Evolutionary conservation across 1,140 invertebrate genomes (phyloP).

Genomic region (Brachionus paranguensis): DNA sequence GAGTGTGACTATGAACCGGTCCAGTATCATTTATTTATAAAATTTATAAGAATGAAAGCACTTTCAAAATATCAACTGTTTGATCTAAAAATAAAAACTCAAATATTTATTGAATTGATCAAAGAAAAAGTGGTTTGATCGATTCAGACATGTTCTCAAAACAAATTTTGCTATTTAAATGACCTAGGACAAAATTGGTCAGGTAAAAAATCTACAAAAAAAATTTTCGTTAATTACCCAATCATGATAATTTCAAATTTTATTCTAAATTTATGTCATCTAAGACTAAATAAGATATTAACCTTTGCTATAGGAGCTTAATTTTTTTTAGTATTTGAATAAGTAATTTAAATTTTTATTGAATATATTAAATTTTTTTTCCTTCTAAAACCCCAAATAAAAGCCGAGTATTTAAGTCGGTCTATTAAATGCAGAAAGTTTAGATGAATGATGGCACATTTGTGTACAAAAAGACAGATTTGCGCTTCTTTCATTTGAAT

Average conservation of each 20-base stretch:
- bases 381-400: neutral
- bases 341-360: neutral
- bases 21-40: neutral
- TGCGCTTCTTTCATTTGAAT: neutral
- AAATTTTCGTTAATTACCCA: neutral
- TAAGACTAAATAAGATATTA: constrained; percentile 2
- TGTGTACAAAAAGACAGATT: neutral
- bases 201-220: neutral
- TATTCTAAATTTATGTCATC: neutral
- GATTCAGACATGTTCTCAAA: neutral
- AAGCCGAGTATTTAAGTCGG: neutral
- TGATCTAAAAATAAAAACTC: neutral
- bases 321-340: neutral
- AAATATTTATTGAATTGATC: neutral
- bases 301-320: neutral
- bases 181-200: neutral
- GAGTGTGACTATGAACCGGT: neutral
- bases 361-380: neutral
- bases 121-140: neutral
- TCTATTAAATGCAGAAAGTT: neutral
- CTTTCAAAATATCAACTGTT: neutral
- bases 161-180: neutral
- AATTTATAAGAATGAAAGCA: neutral
- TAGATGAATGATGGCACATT: neutral
- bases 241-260: neutral